Base-by-base conservation (phyloP, 2,888 invertebrate genomes). In the Stenichneumon culpator region DNA sequence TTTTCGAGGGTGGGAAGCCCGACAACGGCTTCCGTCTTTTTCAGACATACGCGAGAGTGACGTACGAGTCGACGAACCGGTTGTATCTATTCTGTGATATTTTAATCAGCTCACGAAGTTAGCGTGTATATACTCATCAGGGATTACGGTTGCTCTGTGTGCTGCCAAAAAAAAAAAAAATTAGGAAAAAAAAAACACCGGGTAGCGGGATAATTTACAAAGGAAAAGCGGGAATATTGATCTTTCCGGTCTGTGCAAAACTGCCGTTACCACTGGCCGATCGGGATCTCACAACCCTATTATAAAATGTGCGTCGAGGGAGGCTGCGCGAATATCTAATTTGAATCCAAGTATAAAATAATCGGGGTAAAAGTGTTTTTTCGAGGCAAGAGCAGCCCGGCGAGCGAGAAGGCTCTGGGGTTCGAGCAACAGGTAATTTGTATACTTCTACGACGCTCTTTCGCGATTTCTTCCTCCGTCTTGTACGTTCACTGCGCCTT, bases 381-480 rank as follows among this genome's bases (percentile, higher is more conserved):
- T 91, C 93, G 92, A 87, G 90, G 92, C 89, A 92, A 89, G 91
- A 90, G 87, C 87, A 91, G 92, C 91, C 93, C 93, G 93, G 90
- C 92, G 90, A 91, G 92, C 92, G 93, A 93, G 90, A 90, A 90
- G 91, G 92, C 93, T 92, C 92, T 92, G 92, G 92, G 92, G 89
- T 89, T 90, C 89, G 92, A 93, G 93, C 93, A 93, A 94, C 93
- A 93, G 93, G 93, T 93, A 93, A 91, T 90, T 90, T 81, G 19
- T 73, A 81, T 52, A 72, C 73, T 57, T 74, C 19, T 72, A 75
- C 70, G 47, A 81, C 74, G 28, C 22, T 81, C 52, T 63, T 47
- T 11, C 28, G 44, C 69, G 22, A 36, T 25, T n/a, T 14, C 25
- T 73, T 57, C 14, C 65, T 60, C 25, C 0, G 16, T 36, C 32